phyloP scores from a whole-genome alignment of 2,888 invertebrate species.

The Galeruca laticollis region DNA sequence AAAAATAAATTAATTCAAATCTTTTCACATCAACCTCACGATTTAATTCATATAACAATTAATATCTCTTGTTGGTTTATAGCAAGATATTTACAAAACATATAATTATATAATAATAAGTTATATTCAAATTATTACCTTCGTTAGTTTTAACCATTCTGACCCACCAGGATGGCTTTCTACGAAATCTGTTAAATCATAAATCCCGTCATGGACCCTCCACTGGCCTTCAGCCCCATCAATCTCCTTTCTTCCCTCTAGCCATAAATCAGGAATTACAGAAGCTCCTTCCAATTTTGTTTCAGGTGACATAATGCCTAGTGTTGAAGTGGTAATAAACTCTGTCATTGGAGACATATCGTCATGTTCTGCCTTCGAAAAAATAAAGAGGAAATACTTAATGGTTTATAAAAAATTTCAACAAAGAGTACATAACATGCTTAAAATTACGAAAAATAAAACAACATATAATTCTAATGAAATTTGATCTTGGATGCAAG shows the following conservation, averaged over 20 bases:
- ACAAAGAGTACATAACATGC: no score
- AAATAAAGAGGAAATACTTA: not conserved
- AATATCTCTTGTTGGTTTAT: no score
- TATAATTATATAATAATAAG: no score
- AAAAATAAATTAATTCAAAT: no score
- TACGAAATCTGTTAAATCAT: conserved; percentile 86
- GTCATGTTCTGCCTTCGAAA: not conserved
- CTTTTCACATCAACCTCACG: no score
- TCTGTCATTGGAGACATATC: conserved; percentile 39
- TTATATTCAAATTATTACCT: conserved; percentile 67
- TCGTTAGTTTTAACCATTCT: conserved; percentile 79
- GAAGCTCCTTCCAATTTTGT: conserved; percentile 43
- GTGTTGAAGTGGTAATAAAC: conserved; percentile 45
- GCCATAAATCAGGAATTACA: conserved; percentile 67
- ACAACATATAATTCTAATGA: no score
- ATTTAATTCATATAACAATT: no score
- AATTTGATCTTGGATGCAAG: no score
- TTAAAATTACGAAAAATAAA: not conserved
- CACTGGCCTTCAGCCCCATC: conserved; percentile 83
- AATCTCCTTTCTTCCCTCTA: conserved; percentile 74
- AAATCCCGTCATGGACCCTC: conserved; percentile 82
- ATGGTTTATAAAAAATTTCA: not conserved
- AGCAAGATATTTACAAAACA: no score
- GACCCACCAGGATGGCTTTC: conserved; percentile 87
- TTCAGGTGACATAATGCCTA: conserved; percentile 53